Base-by-base conservation (phyloP, 2,888 invertebrate genomes). In the Phengaris alcon region DNA sequence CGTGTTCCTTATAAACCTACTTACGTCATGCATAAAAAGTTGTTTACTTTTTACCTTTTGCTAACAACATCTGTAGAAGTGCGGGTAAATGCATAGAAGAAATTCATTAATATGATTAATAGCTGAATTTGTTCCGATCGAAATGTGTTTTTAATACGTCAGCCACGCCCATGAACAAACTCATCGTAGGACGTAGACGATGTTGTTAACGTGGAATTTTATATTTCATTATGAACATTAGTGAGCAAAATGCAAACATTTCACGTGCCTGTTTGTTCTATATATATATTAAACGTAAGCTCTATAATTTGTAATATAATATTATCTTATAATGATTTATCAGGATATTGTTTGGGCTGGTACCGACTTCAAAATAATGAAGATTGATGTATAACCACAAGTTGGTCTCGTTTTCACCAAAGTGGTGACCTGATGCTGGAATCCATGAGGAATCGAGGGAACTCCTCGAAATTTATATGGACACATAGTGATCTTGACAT, bases 81-180 rank as follows among this genome's bases (percentile, higher is more conserved):
- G 57, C 54, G 68, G 52, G 73, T 55, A 9, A 55, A n/a, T 72
- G 72, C 57, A 35, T 74, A 22, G 74, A 77, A 76, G 74, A 72
- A 77, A 77, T 77, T 76, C 73, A 22, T 22, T 22, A 73, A 78
- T 75, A 74, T 77, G 77, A 76, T 77, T 74, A 76, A 77, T 78
- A 73, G 35, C 68, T 7, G 35, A 48, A 35, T 54, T 72, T 54
- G 54, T 54, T 12, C 22, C 12, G 54, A 12, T 13, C 35, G 13
- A 69, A 69, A 75, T 75, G 70, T 69, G 68, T 75, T 75, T 75
- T 70, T 70, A 75, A 75, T 70, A 54, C 70, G 54, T 22, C 44
- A 22, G 55, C 59, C 76, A 75, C 76, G 76, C 75, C 76, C 69
- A 73, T 55, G 55, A 55, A n/a, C 55, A 12, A 64, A 64, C 64